Percentiles rank a stretch among this genome's conserved stretches.
phyloP scores from a whole-genome alignment of 92 coral and sea anemone genomes.

The Nematostella vectensis region DNA sequence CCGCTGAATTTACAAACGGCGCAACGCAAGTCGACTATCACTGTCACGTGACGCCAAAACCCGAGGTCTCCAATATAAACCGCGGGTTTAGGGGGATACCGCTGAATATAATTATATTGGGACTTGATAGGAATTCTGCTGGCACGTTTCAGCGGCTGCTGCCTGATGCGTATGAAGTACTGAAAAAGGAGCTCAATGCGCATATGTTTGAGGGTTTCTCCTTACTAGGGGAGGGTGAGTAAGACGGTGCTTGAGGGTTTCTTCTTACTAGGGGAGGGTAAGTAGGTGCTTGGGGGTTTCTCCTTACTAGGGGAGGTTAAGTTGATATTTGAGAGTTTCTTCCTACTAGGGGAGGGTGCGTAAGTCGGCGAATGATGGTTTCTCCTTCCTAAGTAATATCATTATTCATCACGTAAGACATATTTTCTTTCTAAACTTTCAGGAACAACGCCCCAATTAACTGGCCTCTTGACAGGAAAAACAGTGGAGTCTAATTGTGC shows the following conservation, averaged over 20 bases:
- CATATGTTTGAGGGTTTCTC: conserved; percentile 47
- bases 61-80: conserved; percentile 29
- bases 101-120: conserved; percentile 41
- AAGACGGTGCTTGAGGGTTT: too few species aligned
- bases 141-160: conserved; percentile 40
- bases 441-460: conserved; percentile 54
- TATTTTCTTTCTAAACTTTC: too few species aligned
- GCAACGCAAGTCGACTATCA: conserved; percentile 34
- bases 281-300: too few species aligned
- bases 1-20: conserved; percentile 25
- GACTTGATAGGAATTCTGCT: conserved; percentile 49
- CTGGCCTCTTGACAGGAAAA: conserved; percentile 54
- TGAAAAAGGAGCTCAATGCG: conserved; percentile 39
- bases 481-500: conserved; percentile 38
- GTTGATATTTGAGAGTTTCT: too few species aligned
- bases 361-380: too few species aligned
- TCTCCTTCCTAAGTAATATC: too few species aligned
- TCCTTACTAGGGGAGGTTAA: conserved; percentile 44
- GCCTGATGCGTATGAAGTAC: conserved; percentile 39
- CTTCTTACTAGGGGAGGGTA: conserved; percentile 47
- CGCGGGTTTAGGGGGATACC: conserved; percentile 25
- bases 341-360: too few species aligned
- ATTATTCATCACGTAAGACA: too few species aligned
- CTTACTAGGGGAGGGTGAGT: conserved; percentile 39
- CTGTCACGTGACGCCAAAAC: conserved; percentile 39